Percentiles rank a stretch among this genome's conserved stretches.
Conservation (phyloP, 2,888 invertebrate genomes). For the Psylliodes chrysocephalus region DNA sequence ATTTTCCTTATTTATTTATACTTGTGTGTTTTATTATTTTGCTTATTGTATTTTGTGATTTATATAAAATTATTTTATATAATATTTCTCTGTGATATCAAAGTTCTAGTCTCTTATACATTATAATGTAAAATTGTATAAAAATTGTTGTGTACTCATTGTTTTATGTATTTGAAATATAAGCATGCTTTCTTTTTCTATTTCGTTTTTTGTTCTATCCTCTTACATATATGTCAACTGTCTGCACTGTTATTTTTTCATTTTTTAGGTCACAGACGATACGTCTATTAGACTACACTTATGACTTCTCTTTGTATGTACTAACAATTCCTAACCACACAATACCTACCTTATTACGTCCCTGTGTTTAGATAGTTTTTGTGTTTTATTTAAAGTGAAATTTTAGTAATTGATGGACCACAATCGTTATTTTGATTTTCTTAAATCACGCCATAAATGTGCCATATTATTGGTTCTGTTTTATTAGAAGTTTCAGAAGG, state of each 20-base stretch:
- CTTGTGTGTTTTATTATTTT: background rate
- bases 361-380: conserved; percentile 10
- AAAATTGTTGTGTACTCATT: conserved; percentile 47
- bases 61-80: background rate
- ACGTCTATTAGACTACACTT: conserved; percentile 69
- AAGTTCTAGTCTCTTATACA: conserved; percentile 33
- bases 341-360: conserved; percentile 14
- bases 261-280: conserved; percentile 74
- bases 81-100: conserved; percentile 18
- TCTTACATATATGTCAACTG: conserved; percentile 48
- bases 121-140: conserved; percentile 34
- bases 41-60: conserved; percentile 10
- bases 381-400: too few species aligned
- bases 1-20: background rate
- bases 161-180: conserved; percentile 51
- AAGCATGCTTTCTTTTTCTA: conserved; percentile 52
- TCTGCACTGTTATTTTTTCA: conserved; percentile 63
- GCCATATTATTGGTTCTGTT: too few species aligned
- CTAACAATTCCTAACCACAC: conserved; percentile 34
- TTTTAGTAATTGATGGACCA: too few species aligned
- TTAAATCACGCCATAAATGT: too few species aligned
- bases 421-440: too few species aligned
- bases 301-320: conserved; percentile 38
- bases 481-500: too few species aligned
- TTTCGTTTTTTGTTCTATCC: conserved; percentile 52